Evolutionary conservation across 2,113 vertebrate genomes (phyloP), one percentile per base, ranked within the genome.

Genomic region (Hucho hucho): DNA sequence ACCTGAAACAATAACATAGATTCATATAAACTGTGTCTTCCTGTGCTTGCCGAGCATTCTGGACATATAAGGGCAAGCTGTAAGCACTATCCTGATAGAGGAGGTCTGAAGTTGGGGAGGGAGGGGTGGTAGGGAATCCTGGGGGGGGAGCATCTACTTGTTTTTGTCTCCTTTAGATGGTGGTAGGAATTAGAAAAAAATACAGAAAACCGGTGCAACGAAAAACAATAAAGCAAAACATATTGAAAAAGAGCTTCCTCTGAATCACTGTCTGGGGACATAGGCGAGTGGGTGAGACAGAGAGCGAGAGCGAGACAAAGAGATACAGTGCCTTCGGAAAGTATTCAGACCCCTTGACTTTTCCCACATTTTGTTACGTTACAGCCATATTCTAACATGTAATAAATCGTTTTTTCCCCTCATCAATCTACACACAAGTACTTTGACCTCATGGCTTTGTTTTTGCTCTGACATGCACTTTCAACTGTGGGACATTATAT

Each of bases 31-130:
- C 79, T 20, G 81, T 79, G 74, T 77, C 79, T 92, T 91, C 90
- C 91, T 92, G 90, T 43, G 61, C 61, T 49, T 68, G 74, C 79
- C 61, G 76, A 80, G 77, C 58, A 20, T 25, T 76, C 24, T 89
- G 89, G 83, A 92, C 93, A 90, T 93, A 94, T 94, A 93, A 85
- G 92, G 93, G 72, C 86, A 91, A 83, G 83, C 46, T 7, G 59
- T 49, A 6, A 11, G 74, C 72, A 69, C 70, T 63, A 18, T 83
- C 81, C 80, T 73, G 79, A 18, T 14, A 53, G 49, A 53, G 49
- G 47, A 68, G 79, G 74, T 64, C 37, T 14, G 29, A 75, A 24
- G 24, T 28, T 47, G 59, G 46, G 75, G 71, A 72, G 78, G 80
- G 43, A 14, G 68, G 83, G 87, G 88, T 29, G 29, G 29, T 29